Base-by-base conservation (phyloP, 2,888 invertebrate genomes). In the Pycnomerus fuliginosus region DNA sequence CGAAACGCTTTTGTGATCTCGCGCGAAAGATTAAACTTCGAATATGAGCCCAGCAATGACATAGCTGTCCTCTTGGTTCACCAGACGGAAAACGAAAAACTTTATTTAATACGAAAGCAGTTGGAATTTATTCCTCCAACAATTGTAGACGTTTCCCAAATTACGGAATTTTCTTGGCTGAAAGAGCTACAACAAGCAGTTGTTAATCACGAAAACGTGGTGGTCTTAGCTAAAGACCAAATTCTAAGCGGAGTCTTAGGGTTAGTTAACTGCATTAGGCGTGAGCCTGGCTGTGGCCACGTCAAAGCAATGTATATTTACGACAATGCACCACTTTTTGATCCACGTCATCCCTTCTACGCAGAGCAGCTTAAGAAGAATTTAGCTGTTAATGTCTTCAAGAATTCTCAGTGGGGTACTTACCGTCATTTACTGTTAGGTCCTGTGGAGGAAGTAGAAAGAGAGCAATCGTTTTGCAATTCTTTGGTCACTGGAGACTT, bases 401-500 rank as follows among this genome's bases (percentile, higher is more conserved):
- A 80, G 53, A 72, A 84, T 61, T 79, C 68, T 3, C 44, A 59
- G 5, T 81, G 62, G 78, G 77, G 70, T n/a, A 85, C 87, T 1
- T 92, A 90, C 67, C 80, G 92, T 10, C 92, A 95, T 71, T 69
- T 91, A 7, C 76, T 81, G 1, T 65, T 93, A 1, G 76, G 78
- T 5, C 74, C 79, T 25, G 49, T 75, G 11, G 65, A 71, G 3
- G 69, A 69, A 0, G 71, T 76, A 0, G 64, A 71, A 2, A 75
- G 70, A 4, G 77, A 80, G 48, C 89, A 93, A 66, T 85, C 84
- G 0, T 90, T 80, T 67, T 83, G 85, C 2, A 90, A 90, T 69
- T 83, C 86, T 0, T 61, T 80, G n/a, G 83, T 85, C 0, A 80
- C 86, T 38, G 96, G 96, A 31, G 96, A 97, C 67, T 75, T 97